Percentiles rank a stretch among this genome's conserved stretches.
Conservation (phyloP, 2,797 vertebrate species). For the Myotis planiceps region DNA sequence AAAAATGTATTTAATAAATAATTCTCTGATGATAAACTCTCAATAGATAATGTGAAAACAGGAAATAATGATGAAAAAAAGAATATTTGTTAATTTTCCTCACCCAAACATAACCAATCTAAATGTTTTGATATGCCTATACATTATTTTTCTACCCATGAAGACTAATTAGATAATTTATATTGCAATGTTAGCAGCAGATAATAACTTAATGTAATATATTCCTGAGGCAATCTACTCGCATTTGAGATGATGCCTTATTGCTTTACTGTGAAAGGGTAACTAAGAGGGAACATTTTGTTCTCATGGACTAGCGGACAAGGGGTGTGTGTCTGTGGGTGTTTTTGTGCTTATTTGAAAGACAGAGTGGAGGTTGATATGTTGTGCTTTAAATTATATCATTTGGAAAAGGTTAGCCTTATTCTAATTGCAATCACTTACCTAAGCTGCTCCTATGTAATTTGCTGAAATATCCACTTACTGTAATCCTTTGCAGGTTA, state of each 20-base stretch:
- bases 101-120: neutral
- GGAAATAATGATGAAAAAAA: neutral
- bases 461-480: conserved; percentile 5
- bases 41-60: neutral
- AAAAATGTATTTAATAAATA: conserved; percentile 5
- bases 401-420: neutral
- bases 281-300: neutral
- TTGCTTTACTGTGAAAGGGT: neutral
- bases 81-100: neutral
- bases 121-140: neutral
- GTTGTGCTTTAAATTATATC: neutral
- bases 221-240: neutral
- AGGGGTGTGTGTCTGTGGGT: neutral
- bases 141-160: neutral
- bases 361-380: neutral
- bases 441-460: neutral
- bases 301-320: neutral
- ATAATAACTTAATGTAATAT: neutral
- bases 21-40: conserved; percentile 15
- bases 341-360: neutral
- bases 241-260: neutral
- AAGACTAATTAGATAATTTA: conserved; percentile 20
- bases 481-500: conserved; percentile 35
- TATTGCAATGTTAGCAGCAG: neutral
- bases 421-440: neutral